Base-by-base conservation (phyloP, 1,140 invertebrate genomes). In the Tribolium castaneum region DNA sequence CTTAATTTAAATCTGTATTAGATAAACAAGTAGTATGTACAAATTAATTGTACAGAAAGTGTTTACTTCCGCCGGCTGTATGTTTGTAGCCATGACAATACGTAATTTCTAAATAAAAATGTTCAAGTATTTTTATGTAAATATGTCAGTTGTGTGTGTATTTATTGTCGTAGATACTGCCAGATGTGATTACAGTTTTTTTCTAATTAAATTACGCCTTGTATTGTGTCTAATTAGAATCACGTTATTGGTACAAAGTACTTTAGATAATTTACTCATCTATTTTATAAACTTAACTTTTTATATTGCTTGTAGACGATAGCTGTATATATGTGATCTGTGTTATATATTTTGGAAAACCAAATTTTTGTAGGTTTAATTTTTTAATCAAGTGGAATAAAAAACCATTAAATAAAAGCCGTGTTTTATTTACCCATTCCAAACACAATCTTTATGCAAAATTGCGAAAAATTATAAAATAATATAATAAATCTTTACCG, bases 331-430 rank as follows among this genome's bases (percentile, higher is more conserved):
- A 10, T 59, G 54, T 59, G 54, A 59, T 59, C 54, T 59, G 54
- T 59, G 54, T 59, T 59, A 30, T 52, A 52, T 19, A 59, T 59
- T 19, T 25, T 30, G 19, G 54, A 59, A 59, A 25, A 22, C 54
- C 54, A 59, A 59, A 59, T 59, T 59, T 45, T 45, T 59, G 52
- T 59, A 59, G 54, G 22, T 22, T 19, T 59, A 59, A 22, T n/a
- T 59, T 59, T 59, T 59, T 22, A 59, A 59, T 59, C 6, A 19
- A 22, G n/a, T 22, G 14, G 4, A 59, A 59, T 25, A 59, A 59
- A 59, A 30, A 59, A 6, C 25, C 6, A 13, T 56, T 59, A 7
- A 6, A 59, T 25, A 22, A n/a, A 22, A 10, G 10, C 0, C 14
- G n/a, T n/a, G n/a, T 22, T n/a, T 59, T 59, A 19, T 59, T 30